Conservation (phyloP, 1,140 invertebrate genomes). For the Tetramorium parvispinum region DNA sequence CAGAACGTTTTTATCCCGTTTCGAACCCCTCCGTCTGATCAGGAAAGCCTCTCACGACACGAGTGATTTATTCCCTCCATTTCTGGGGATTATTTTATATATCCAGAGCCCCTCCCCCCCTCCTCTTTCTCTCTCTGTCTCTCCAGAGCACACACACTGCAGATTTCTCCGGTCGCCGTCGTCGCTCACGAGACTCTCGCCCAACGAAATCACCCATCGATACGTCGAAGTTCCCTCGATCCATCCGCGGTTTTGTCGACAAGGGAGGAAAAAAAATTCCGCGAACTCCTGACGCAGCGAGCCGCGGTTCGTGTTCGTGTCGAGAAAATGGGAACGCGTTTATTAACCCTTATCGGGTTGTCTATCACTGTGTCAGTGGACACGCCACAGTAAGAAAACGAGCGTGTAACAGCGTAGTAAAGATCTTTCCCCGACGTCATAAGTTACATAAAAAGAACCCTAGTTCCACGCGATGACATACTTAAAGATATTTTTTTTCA, state of each 20-base stretch:
- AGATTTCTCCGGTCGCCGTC: slow-evolving; percentile 6
- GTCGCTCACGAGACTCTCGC: slow-evolving; percentile 11
- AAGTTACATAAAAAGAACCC: not conserved
- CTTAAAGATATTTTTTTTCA: not conserved
- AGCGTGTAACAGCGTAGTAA: slow-evolving; percentile 5
- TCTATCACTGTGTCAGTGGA: slow-evolving; percentile 5
- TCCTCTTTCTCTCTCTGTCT: not conserved
- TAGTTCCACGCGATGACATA: not conserved
- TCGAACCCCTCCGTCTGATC: slow-evolving; percentile 71
- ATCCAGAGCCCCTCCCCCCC: slow-evolving; percentile 33
- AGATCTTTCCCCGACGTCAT: not conserved
- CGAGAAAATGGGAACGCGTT: slow-evolving; percentile 44
- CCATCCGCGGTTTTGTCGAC: slow-evolving; percentile 4
- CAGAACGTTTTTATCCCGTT: slow-evolving; percentile 73
- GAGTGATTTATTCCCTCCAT: slow-evolving; percentile 75
- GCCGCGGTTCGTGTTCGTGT: not conserved
- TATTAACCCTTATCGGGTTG: slow-evolving; percentile 39
- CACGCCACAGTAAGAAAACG: slow-evolving; percentile 18
- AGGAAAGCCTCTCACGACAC: slow-evolving; percentile 74
- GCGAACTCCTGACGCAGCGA: slow-evolving; percentile 61
- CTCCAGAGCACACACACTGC: slow-evolving; percentile 6
- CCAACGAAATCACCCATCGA: slow-evolving; percentile 24
- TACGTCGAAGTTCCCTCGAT: slow-evolving; percentile 49
- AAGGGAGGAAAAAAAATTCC: slow-evolving; percentile 28
- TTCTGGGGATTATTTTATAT: slow-evolving; percentile 77